Base-by-base conservation (phyloP, 2,888 invertebrate genomes). In the Lasioglossum zephyrum region DNA sequence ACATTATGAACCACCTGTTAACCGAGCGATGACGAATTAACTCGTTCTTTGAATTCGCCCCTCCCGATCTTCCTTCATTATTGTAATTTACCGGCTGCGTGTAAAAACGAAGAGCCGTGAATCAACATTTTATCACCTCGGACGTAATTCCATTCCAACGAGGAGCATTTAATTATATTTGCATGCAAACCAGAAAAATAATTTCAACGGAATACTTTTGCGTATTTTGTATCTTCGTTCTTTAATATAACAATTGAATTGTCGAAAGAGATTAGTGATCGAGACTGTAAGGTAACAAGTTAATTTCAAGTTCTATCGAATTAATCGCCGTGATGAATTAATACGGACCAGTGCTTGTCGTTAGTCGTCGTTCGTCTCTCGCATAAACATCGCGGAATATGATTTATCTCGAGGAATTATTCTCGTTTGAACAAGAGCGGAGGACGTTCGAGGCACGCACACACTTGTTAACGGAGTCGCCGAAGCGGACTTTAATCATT, bases 401-500 rank as follows among this genome's bases (percentile, higher is more conserved):
- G 47, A 73, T 73, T 31, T 26, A 73, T 73, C 31, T 18, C 73
- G 31, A 16, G 18, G 73, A 47, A 73, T 73, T 16, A 31, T 18
- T 26, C 36, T 36, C 18, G 31, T 49, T 49, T 26, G 41, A 31
- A 47, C 16, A 8, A 66, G 26, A n/a, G 4, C 11, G 47, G 16
- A 16, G 22, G 6, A 8, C 18, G 36, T 60, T 83, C 66, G 26
- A 47, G 8, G 22, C 70, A 13, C 39, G 22, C 44, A n/a, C 41
- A n/a, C 31, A 18, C 77, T 11, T 44, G 41, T 53, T 22, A 26
- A 36, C 49, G 47, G 26, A n/a, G 69, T 53, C 31, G n/a, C 8
- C 66, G 44, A 26, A 39, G 22, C 49, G 53, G 39, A 49, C 47
- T 79, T 79, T 76, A 85, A 85, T 85, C 74, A 76, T 79, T 85